phyloP scores from a whole-genome alignment of 2,888 invertebrate genomes.

The Acrobeloides nanus region DNA sequence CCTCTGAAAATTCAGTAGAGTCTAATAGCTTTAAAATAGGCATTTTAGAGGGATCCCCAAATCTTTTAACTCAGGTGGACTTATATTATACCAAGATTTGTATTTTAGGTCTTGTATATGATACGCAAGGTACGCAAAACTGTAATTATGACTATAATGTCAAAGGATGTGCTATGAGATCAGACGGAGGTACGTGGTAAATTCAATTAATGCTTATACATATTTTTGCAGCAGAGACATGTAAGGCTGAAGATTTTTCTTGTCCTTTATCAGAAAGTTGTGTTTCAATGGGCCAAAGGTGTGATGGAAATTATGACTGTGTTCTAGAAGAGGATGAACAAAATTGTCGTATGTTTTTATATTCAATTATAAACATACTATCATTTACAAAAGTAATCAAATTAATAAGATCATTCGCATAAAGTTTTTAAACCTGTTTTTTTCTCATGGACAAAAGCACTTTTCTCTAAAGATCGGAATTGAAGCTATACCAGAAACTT shows the following conservation, averaged over 20 bases:
- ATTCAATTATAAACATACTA: not conserved
- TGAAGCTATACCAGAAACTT: no score
- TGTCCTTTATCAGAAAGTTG: slow-evolving; percentile 47
- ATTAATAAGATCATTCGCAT: not conserved
- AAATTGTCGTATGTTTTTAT: slow-evolving; percentile 45
- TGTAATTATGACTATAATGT: slow-evolving; percentile 53
- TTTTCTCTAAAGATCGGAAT: no score
- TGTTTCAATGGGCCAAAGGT: slow-evolving; percentile 36
- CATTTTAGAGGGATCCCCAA: no score
- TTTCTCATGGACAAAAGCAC: not conserved
- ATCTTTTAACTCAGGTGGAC: no score
- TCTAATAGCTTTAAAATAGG: no score
- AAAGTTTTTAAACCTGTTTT: not conserved
- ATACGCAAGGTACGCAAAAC: slow-evolving; percentile 51
- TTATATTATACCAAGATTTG: no score
- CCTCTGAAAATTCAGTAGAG: no score
- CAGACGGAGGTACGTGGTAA: slow-evolving; percentile 10
- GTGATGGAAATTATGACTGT: slow-evolving; percentile 52
- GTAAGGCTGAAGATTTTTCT: slow-evolving; percentile 42
- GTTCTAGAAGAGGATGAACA: slow-evolving; percentile 52
- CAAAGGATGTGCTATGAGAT: slow-evolving; percentile 39
- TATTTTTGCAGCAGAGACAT: slow-evolving; percentile 8
- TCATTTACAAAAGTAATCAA: slow-evolving; percentile 1
- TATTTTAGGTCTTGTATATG: slow-evolving; percentile 44
- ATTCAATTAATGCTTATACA: no score